A percentile compares a stretch with the other conserved stretches of the same genome.
phyloP scores from a whole-genome alignment of 2,113 vertebrate genomes.

The human region DNA sequence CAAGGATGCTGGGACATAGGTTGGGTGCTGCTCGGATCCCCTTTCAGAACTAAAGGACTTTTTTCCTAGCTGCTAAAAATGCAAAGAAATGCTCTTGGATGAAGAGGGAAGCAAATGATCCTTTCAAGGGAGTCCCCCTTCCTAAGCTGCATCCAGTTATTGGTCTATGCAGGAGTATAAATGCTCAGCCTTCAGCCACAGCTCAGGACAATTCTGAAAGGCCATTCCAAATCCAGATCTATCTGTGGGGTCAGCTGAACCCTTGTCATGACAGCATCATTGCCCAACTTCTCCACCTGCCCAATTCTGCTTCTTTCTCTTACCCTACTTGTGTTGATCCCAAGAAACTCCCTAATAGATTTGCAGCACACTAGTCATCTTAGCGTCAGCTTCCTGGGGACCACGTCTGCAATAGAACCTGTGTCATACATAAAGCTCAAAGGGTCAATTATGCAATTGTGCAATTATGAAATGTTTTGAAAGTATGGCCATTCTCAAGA shows the following conservation, averaged over 20 bases:
- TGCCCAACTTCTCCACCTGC: not conserved
- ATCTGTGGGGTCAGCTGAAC: not conserved
- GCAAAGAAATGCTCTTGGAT: not conserved
- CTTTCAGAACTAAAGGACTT: not conserved
- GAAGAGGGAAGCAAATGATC: not conserved
- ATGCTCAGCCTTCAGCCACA: too few species aligned
- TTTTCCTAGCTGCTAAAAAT: not conserved
- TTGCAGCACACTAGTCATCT: not conserved
- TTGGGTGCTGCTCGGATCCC: not conserved
- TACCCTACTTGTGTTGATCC: not conserved
- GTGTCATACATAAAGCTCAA: not conserved
- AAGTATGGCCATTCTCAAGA: not conserved
- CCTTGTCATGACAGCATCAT: not conserved
- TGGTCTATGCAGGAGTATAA: not conserved
- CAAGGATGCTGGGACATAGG: not conserved
- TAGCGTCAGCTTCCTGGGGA: not conserved
- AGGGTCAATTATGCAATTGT: not conserved
- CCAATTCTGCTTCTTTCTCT: not conserved
- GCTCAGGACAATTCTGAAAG: not conserved
- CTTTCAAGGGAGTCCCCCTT: not conserved
- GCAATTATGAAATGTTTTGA: not conserved
- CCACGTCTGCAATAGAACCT: not conserved
- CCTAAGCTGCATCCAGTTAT: not conserved
- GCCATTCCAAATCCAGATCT: not conserved
- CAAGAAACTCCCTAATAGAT: not conserved